Evolutionary conservation across 2,888 invertebrate genomes (phyloP).

Genomic region (Ornithoptera priamus): DNA sequence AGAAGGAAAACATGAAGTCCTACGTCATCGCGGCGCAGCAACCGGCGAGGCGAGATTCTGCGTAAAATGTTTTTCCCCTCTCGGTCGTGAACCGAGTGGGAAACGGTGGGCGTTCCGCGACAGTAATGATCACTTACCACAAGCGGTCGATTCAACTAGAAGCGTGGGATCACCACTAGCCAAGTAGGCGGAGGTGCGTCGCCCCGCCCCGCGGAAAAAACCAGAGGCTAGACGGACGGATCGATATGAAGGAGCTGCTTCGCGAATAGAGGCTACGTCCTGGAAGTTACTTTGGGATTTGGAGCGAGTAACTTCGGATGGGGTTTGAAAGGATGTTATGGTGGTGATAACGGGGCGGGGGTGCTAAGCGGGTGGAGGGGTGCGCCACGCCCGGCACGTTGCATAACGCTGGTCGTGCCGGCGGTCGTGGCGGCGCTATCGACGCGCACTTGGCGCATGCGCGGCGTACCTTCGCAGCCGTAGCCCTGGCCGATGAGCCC

Average conservation of each 20-base stretch:
- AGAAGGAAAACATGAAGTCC: constrained; percentile 23
- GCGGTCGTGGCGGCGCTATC: constrained; percentile 61
- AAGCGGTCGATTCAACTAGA: constrained; percentile 31
- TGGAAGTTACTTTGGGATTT: background rate
- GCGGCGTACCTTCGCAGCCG: constrained; percentile 97
- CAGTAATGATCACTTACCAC: constrained; percentile 45
- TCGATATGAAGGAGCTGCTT: constrained; percentile 52
- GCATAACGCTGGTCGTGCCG: constrained; percentile 70
- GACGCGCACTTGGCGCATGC: constrained; percentile 72
- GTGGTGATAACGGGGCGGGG: constrained; percentile 34
- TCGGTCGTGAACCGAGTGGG: constrained; percentile 26
- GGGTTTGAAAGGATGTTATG: constrained; percentile 7
- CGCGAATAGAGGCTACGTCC: background rate
- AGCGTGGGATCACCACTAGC: constrained; percentile 36
- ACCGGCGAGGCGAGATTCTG: constrained; percentile 1
- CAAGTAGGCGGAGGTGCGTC: constrained; percentile 43
- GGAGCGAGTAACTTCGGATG: constrained; percentile 7
- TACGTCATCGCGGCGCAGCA: constrained; percentile 16
- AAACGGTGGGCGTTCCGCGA: constrained; percentile 30
- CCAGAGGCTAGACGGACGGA: constrained; percentile 73
- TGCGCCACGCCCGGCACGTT: constrained; percentile 73
- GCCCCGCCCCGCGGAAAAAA: constrained; percentile 59
- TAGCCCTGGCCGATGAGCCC: constrained; percentile 99
- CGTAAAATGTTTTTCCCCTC: constrained; percentile 12
- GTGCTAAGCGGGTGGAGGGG: constrained; percentile 31